These are phyloP conservation scores for Anguilla japonica DNA, from an alignment of 2,113 vertebrate genomes.

Conservation along the genomic window DNA sequence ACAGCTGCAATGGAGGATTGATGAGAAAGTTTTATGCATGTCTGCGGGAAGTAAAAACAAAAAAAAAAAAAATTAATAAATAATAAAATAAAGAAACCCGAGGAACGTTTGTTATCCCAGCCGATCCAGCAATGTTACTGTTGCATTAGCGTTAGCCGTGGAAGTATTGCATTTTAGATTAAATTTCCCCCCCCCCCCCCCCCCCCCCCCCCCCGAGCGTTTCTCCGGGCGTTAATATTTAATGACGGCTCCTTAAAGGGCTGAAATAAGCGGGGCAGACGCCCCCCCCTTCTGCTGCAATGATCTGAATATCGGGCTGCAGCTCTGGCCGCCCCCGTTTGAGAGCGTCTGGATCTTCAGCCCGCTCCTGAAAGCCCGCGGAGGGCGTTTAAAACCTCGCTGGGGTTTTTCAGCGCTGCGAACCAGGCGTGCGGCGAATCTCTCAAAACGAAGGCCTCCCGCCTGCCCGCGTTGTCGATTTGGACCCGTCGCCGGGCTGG, in stretches of 20 bases:
- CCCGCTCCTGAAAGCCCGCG: background rate
- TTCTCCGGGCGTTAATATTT: slow-evolving; percentile 25
- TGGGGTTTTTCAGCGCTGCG: background rate
- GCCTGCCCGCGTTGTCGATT: background rate
- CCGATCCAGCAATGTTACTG: slow-evolving; percentile 44
- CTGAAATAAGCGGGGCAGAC: background rate
- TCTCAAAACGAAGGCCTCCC: background rate
- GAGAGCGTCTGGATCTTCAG: background rate
- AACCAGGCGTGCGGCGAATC: background rate
- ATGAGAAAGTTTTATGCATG: background rate
- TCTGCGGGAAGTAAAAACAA: background rate
- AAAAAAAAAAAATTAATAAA: no score
- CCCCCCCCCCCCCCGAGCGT: slow-evolving; percentile 3
- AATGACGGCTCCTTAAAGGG: slow-evolving; percentile 11
- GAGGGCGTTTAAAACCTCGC: background rate
- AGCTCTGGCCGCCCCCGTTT: background rate
- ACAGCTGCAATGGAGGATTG: background rate
- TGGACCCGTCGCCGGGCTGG: background rate
- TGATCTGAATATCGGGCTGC: slow-evolving; percentile 9
- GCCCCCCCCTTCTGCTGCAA: slow-evolving; percentile 9
- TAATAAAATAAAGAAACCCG: background rate
- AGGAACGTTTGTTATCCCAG: background rate
- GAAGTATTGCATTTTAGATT: slow-evolving; percentile 15
- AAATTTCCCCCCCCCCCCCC: slow-evolving; percentile 9
- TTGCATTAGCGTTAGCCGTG: slow-evolving; percentile 50